Base-by-base conservation (phyloP, 2,888 invertebrate species). In the Trissolcus brochymenae region DNA sequence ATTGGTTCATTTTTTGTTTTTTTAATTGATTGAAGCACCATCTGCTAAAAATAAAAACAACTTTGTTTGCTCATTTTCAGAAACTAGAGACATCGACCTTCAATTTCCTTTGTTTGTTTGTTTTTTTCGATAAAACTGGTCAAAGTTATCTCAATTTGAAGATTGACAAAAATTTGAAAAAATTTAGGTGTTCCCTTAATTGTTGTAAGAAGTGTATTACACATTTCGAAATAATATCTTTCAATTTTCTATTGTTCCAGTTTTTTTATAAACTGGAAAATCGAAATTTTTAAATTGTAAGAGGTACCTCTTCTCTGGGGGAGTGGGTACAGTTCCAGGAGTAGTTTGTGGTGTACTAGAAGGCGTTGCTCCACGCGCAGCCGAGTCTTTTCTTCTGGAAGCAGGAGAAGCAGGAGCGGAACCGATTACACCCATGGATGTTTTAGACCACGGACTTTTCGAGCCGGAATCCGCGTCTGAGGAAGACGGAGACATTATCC, bases 401-500 rank as follows among this genome's bases (percentile, higher is more conserved):
- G 81, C 91, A 88, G 88, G 87, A 7, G 88, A 88, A 16, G 86
- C 87, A 19, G 87, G 83, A 59, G 88, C 83, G 77, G 90, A 84
- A 80, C 88, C 82, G 76, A 87, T 79, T 80, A 89, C 79, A 74
- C 89, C 84, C 2, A 87, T 87, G 16, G 65, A 57, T 7, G 90
- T 88, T 25, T 89, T 87, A 0, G 89, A 79, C 89, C 89, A 86
- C 82, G 90, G 83, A 77, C 79, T 85, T 21, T 85, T 84, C 11
- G 80, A 77, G 4, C 80, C 81, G 60, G 90, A 90, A 81, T 90
- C 91, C 11, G 90, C 90, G 79, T 94, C 94, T 82, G 94, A 84
- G 61, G 84, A 81, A 59, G 83, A 94, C 3, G 95, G 95, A 59
- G 95, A 95, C 49, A 94, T 92, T 86, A 95, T 91, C 82, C 95